Conservation (phyloP, 2,797 vertebrate species). For the Galaxias olidus region DNA sequence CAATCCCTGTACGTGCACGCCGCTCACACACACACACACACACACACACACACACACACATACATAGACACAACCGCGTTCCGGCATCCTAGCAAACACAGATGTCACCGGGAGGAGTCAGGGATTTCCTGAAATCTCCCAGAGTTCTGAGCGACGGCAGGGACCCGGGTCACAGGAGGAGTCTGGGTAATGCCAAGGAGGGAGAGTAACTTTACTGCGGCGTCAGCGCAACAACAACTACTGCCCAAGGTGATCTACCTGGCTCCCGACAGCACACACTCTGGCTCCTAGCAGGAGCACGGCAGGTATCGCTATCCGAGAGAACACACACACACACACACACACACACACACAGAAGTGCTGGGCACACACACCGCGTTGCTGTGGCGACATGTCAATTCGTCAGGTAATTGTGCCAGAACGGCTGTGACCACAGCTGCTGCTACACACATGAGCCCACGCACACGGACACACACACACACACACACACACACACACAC, state of each 20-base stretch:
- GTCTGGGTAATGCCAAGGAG: slow-evolving; percentile 47
- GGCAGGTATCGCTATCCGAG: not conserved
- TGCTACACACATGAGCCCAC: not conserved
- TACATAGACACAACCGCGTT: slow-evolving; percentile 5
- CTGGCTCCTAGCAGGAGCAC: slow-evolving; percentile 39
- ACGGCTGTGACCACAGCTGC: slow-evolving; percentile 54
- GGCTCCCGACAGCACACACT: slow-evolving; percentile 29
- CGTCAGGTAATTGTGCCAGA: slow-evolving; percentile 49
- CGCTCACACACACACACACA: not conserved
- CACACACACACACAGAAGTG: not conserved
- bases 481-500: not conserved
- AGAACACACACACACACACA: slow-evolving; percentile 7
- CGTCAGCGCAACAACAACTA: slow-evolving; percentile 63
- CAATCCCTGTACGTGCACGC: not conserved
- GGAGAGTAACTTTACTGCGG: slow-evolving; percentile 58
- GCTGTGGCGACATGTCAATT: slow-evolving; percentile 31
- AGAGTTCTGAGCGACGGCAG: slow-evolving; percentile 39
- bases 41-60: slow-evolving; percentile 9
- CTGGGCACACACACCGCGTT: too few species aligned
- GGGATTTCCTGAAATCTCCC: slow-evolving; percentile 50
- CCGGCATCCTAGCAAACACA: slow-evolving; percentile 3
- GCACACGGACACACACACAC: not conserved
- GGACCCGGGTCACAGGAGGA: slow-evolving; percentile 53
- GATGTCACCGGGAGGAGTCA: slow-evolving; percentile 38
- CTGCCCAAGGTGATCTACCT: slow-evolving; percentile 44